These are phyloP conservation scores for Phania funesta DNA, from an alignment of 2,888 invertebrate species.

Conservation along the genomic window DNA sequence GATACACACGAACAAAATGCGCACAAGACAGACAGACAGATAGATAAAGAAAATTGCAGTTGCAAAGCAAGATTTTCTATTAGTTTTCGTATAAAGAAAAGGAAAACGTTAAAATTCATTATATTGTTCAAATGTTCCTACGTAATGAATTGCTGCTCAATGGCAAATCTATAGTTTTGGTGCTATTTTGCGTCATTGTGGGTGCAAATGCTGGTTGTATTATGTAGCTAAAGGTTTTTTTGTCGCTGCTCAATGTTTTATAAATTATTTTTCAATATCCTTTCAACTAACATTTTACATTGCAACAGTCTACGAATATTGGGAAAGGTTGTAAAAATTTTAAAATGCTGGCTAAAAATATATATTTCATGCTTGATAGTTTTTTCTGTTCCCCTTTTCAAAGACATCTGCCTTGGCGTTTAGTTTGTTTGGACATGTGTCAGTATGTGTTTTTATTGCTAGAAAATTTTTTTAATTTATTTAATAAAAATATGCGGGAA, in stretches of 20 bases:
- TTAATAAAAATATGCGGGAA: constrained; percentile 55
- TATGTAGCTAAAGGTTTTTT: too few relatives aligned
- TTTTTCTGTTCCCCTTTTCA: neutral
- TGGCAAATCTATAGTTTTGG: neutral
- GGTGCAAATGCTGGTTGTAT: constrained; percentile 29
- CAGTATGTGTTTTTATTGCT: constrained; percentile 49
- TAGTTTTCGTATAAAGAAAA: neutral
- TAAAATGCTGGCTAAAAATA: constrained; percentile 18
- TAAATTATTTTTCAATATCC: constrained; percentile 44
- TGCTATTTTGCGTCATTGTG: neutral
- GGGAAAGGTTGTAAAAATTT: neutral
- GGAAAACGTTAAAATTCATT: neutral
- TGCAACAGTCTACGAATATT: neutral
- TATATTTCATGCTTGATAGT: neutral
- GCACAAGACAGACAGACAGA: neutral
- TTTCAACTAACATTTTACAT: constrained; percentile 29
- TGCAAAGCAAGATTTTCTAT: neutral
- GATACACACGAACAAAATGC: constrained; percentile 6
- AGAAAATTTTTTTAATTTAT: constrained; percentile 26
- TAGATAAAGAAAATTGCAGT: constrained; percentile 34
- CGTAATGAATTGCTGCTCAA: neutral
- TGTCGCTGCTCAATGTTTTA: constrained; percentile 18
- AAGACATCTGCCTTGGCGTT: constrained; percentile 20
- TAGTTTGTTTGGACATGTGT: constrained; percentile 61
- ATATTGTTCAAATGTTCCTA: neutral